Evolutionary conservation across 2,113 vertebrate genomes (phyloP), one percentile per base, ranked within the genome.

Genomic region (Atractosteus spatula): DNA sequence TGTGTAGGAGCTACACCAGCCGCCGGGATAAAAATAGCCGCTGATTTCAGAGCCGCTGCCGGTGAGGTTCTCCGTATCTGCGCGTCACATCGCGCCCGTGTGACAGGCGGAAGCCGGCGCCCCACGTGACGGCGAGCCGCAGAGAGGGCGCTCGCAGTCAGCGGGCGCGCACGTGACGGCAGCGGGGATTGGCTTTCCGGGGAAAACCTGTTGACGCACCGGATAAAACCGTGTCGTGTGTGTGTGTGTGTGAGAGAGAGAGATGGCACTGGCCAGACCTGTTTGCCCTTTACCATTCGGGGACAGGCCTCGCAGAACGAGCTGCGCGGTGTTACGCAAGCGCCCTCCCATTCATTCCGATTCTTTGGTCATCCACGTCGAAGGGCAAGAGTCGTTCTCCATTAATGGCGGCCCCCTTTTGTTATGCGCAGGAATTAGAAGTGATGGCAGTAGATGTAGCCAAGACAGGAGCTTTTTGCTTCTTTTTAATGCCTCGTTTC

Each of bases 31-130:
- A 74, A 90, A 88, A 87, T 88, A 89, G 89, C 82, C 78, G 74
- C 88, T 86, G 92, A 90, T 87, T 88, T 89, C 86, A 89, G 86
- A 83, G 83, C 84, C 82, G 78, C 74, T 16, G 5, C 2, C 29
- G 42, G 82, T 90, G 84, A 85, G 87, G 85, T 86, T 90, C 83
- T 90, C 78, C 87, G 70, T 73, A 84, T 87, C 84, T 85, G 85
- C 80, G 80, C 82, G 86, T 91, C 89, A 85, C 88, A 87, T 88
- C 83, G 87, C 85, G 88, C 80, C 87, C 88, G 86, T 83, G 88
- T 92, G 91, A 92, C 87, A 82, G 86, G 85, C 86, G 86, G 88
- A 89, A 89, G 81, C 78, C 64, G 78, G 69, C 78, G 68, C 17
- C 45, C 78, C 88, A 83, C 77, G 87, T 92, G 91, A 91, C 72